Evolutionary conservation across 2,113 vertebrate species (phyloP).

Genomic region (Ceyx margarethae): DNA sequence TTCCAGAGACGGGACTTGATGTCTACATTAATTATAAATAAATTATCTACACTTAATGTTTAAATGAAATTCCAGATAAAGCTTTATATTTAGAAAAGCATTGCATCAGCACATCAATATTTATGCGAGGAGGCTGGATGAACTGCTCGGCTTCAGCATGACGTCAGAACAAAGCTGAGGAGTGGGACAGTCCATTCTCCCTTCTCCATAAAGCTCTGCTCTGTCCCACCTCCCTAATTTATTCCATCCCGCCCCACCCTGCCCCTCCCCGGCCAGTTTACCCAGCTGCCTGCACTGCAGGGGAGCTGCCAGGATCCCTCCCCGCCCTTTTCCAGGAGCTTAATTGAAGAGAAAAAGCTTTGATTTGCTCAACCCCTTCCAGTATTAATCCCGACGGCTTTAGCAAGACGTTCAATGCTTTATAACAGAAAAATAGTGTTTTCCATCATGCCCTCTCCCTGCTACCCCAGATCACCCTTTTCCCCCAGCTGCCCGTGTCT

Average conservation of each 20-base stretch:
- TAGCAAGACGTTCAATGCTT: neutral
- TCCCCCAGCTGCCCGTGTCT: too few relatives aligned
- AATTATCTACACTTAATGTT: slow-evolving; percentile 67
- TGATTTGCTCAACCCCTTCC: neutral
- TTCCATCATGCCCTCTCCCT: neutral
- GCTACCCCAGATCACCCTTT: neutral
- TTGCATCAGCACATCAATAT: slow-evolving; percentile 50
- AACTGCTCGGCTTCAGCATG: neutral
- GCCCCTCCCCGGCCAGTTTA: neutral
- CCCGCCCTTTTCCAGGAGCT: neutral
- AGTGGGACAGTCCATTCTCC: too few relatives aligned
- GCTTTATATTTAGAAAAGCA: slow-evolving; percentile 55
- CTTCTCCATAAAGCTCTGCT: neutral
- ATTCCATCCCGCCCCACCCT: neutral
- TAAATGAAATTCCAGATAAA: slow-evolving; percentile 66
- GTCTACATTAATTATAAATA: slow-evolving; percentile 74
- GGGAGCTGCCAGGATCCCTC: neutral
- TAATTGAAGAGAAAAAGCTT: neutral
- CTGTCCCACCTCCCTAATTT: neutral
- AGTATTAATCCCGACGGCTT: neutral
- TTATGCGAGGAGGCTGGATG: neutral
- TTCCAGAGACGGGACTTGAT: slow-evolving; percentile 51
- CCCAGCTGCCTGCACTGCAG: neutral
- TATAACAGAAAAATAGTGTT: neutral
- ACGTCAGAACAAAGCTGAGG: fast-evolving